Percentiles rank a stretch among this genome's conserved stretches.
phyloP scores from a whole-genome alignment of 2,113 vertebrate genomes.

The Genyomyrus donnyi region DNA sequence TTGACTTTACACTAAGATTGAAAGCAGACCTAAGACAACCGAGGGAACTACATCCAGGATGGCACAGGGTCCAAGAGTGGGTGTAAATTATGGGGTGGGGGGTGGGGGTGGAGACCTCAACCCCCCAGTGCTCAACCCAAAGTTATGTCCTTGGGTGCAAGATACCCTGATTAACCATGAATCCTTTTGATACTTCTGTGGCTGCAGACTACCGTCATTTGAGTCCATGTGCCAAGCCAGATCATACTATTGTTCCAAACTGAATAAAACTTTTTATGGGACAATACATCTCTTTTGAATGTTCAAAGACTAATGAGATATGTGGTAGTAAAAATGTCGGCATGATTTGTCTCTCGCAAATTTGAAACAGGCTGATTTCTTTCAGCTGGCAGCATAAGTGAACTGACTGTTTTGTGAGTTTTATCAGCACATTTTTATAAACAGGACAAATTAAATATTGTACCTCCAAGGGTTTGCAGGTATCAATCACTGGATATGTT shows the following conservation, averaged over 20 bases:
- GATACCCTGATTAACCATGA: neutral
- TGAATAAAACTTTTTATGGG: neutral
- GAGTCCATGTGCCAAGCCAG: neutral
- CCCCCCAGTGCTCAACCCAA: neutral
- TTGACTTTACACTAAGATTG: neutral
- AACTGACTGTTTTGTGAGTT: neutral
- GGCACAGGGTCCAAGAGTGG: neutral
- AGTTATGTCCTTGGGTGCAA: neutral
- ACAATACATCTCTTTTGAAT: neutral
- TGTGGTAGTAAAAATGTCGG: neutral
- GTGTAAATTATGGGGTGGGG: neutral
- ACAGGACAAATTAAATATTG: neutral
- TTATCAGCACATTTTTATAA: neutral
- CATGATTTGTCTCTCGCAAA: neutral
- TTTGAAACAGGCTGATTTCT: neutral
- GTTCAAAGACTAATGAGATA: neutral
- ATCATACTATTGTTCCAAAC: neutral
- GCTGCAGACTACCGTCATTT: neutral
- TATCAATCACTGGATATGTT: neutral
- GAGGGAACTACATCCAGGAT: neutral
- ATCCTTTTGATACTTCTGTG: neutral
- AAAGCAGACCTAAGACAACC: neutral
- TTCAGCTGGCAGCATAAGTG: neutral
- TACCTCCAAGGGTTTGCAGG: neutral
- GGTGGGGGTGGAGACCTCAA: no score